These are phyloP conservation scores for Cyphomyrmex costatus DNA, from an alignment of 1,140 invertebrate genomes.

Conservation along the genomic window DNA sequence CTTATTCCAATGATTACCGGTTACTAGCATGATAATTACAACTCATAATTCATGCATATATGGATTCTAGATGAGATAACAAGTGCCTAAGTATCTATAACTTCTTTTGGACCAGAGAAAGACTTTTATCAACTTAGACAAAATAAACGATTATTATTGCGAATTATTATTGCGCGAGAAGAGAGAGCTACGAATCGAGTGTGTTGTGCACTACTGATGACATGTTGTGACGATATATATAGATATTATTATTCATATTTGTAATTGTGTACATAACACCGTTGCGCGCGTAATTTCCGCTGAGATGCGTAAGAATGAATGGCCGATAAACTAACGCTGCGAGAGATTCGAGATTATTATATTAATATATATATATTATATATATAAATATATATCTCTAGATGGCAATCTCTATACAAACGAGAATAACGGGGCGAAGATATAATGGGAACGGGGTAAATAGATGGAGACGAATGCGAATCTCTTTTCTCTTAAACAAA, in stretches of 20 bases:
- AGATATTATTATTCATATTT: constrained; percentile 70
- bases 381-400: constrained; percentile 35
- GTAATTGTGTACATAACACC: constrained; percentile 69
- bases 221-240: constrained; percentile 72
- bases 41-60: constrained; percentile 75
- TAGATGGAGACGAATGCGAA: neutral
- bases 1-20: constrained; percentile 66
- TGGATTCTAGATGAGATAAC: constrained; percentile 84
- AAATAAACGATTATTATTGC: constrained; percentile 78
- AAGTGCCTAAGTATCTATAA: constrained; percentile 87
- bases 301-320: constrained; percentile 61
- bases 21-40: constrained; percentile 67
- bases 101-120: constrained; percentile 86
- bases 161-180: constrained; percentile 69
- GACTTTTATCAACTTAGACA: constrained; percentile 84
- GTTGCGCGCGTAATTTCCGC: constrained; percentile 59
- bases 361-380: constrained; percentile 44
- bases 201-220: constrained; percentile 60
- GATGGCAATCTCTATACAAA: constrained; percentile 48
- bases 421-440: neutral
- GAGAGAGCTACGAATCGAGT: constrained; percentile 63
- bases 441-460: neutral
- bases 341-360: constrained; percentile 52
- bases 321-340: constrained; percentile 65
- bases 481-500: neutral